Percentiles rank a stretch among this genome's conserved stretches.
Evolutionary conservation across 2,797 vertebrate species (phyloP).

Genomic region (Triplophysa bombifrons): DNA sequence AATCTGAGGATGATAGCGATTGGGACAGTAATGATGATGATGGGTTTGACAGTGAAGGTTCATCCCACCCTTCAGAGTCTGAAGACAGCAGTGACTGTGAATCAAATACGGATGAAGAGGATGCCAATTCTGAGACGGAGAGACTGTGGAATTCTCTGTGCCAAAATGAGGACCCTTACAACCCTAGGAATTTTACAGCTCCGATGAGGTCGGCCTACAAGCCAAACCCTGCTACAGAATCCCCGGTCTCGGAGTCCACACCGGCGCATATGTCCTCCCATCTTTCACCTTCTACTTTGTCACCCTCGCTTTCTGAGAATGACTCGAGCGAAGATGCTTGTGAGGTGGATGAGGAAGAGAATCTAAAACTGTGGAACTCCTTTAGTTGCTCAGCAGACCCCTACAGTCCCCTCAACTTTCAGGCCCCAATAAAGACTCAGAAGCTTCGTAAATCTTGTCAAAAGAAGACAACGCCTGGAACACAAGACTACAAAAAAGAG

Average conservation of each 20-base stretch:
- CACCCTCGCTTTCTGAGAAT: constrained; percentile 56
- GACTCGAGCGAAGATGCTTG: constrained; percentile 73
- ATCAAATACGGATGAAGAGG: constrained; percentile 51
- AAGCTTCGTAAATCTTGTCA: not conserved
- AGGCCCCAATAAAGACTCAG: constrained; percentile 74
- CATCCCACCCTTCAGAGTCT: constrained; percentile 69
- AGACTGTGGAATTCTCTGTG: constrained; percentile 84
- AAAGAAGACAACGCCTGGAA: constrained; percentile 29
- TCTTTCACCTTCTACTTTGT: constrained; percentile 47
- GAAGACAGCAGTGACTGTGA: constrained; percentile 61
- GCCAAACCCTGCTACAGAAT: constrained; percentile 24
- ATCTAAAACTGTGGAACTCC: constrained; percentile 83
- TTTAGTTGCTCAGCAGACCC: constrained; percentile 86
- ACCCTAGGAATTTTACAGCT: constrained; percentile 88
- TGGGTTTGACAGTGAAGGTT: constrained; percentile 87
- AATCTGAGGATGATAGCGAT: constrained; percentile 64
- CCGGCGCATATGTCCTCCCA: constrained; percentile 32
- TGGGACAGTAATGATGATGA: constrained; percentile 77
- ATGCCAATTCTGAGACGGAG: constrained; percentile 69
- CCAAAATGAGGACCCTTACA: constrained; percentile 83
- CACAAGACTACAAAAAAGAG: constrained; percentile 58
- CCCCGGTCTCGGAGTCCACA: constrained; percentile 64
- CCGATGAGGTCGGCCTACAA: constrained; percentile 71
- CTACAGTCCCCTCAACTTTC: constrained; percentile 89
- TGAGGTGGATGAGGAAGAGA: constrained; percentile 84